Conservation (phyloP, 1,140 invertebrate species). For the Temnothorax nylanderi region DNA sequence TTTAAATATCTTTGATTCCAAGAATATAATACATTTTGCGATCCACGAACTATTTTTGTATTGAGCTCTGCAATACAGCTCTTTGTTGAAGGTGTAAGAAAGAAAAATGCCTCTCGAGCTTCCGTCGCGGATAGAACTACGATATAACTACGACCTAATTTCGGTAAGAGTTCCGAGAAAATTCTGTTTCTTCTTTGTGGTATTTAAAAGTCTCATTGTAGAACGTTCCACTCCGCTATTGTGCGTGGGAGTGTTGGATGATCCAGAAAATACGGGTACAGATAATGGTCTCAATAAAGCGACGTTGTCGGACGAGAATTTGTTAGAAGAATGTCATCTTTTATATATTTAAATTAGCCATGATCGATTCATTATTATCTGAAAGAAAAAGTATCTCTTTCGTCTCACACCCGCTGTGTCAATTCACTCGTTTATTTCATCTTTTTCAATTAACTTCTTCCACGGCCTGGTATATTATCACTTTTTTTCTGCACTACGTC, state of each 20-base stretch:
- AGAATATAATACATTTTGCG: neutral
- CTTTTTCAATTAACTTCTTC: slow-evolving; percentile 6
- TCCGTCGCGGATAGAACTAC: neutral
- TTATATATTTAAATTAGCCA: neutral
- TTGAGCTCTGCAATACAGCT: neutral
- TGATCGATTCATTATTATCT: neutral
- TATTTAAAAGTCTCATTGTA: neutral
- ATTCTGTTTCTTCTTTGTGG: slow-evolving; percentile 8
- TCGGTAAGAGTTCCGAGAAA: neutral
- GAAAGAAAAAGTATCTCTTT: neutral
- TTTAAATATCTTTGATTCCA: neutral
- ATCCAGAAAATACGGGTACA: slow-evolving; percentile 6
- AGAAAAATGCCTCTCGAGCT: slow-evolving; percentile 19
- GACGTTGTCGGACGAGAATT: neutral
- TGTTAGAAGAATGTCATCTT: neutral
- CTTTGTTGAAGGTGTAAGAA: neutral
- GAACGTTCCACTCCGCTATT: neutral
- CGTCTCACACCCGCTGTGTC: neutral
- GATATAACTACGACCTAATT: slow-evolving; percentile 35
- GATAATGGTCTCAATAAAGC: slow-evolving; percentile 1
- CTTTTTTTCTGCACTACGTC: neutral
- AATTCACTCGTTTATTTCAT: neutral
- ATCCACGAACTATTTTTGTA: neutral
- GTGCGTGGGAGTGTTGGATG: slow-evolving; percentile 3
- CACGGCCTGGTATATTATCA: neutral